Base-by-base conservation (phyloP, 2,113 vertebrate genomes). In the Phalacrocorax brasilianus region DNA sequence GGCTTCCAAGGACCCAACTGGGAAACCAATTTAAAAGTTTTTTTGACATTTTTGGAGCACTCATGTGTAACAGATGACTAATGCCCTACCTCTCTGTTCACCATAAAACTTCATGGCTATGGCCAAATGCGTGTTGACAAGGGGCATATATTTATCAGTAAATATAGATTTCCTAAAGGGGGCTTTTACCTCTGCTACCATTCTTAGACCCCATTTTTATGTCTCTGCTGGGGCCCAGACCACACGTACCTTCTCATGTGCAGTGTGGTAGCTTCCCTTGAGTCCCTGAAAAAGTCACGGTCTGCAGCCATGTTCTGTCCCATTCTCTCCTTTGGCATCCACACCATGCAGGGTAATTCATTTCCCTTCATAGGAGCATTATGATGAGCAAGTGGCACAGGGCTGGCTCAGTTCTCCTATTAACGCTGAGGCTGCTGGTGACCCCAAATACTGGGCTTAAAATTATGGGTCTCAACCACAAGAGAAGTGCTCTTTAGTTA, bases 271-370 rank as follows among this genome's bases (percentile, higher is more conserved):
- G 3, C 32, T 68, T 79, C 18, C 26, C 22, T 63, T 35, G 44
- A 53, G n/a, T 33, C 5, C 28, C 26, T 22, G 38, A 33, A 73
- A 47, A 73, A n/a, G 7, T 40, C 22, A 68, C 40, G 24, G 15
- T 47, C 50, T 1, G 0, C 1, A 8, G 24, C 21, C 20, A 9
- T 12, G 6, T 86, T 12, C n/a, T n/a, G 19, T 82, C 19, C 53
- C 22, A 22, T 45, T 20, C 32, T 71, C 18, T 42, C 6, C 19
- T 56, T 45, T 74, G 28, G 38, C 32, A 63, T 5, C 6, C 12
- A 67, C 30, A 38, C 2, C 8, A 5, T 4, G 5, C n/a, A 71
- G 11, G 8, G 26, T 38, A 67, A 79, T 47, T 20, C 55, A 28
- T 75, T 56, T 65, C 35, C 10, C 15, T 88, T 67, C 32, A 8